Percentiles rank a stretch among this genome's conserved stretches.
phyloP scores from a whole-genome alignment of 1,140 invertebrate genomes.

The Aphelenchoides fujianensis region DNA sequence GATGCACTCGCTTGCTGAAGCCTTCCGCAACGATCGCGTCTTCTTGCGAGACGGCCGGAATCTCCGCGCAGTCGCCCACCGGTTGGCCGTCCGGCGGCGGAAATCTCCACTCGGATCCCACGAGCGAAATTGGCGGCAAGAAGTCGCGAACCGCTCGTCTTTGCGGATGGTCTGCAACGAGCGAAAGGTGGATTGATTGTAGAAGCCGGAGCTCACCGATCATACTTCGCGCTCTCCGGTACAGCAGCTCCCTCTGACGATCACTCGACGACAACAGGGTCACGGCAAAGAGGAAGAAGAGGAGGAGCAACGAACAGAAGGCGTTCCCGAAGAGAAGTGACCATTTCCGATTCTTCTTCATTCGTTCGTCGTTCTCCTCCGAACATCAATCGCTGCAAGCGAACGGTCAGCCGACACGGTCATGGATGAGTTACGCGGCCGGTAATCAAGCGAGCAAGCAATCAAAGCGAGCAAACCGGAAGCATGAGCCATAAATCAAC shows the following conservation, averaged over 20 bases:
- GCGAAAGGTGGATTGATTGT: not conserved
- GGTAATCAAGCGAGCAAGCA: too few relatives aligned
- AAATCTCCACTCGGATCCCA: not conserved
- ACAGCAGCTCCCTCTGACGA: not conserved
- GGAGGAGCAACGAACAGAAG: not conserved
- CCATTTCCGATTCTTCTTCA: slow-evolving; percentile 3
- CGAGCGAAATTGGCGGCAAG: not conserved
- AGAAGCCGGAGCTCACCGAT: not conserved
- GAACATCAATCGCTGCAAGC: not conserved
- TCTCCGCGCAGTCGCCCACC: not conserved
- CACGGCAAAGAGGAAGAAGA: not conserved
- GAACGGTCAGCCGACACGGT: not conserved
- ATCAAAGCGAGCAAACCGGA: not conserved
- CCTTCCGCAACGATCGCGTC: slow-evolving; percentile 1
- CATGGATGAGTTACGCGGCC: not conserved
- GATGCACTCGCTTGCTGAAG: slow-evolving; percentile 2
- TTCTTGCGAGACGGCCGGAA: not conserved
- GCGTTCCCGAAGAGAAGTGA: not conserved
- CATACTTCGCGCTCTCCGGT: not conserved
- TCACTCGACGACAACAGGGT: not conserved
- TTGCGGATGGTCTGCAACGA: not conserved
- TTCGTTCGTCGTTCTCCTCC: too few relatives aligned
- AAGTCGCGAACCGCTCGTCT: not conserved
- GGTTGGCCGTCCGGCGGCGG: not conserved
- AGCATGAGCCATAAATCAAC: not conserved